phyloP scores from a whole-genome alignment of 2,113 vertebrate genomes.

The Gavia stellata region DNA sequence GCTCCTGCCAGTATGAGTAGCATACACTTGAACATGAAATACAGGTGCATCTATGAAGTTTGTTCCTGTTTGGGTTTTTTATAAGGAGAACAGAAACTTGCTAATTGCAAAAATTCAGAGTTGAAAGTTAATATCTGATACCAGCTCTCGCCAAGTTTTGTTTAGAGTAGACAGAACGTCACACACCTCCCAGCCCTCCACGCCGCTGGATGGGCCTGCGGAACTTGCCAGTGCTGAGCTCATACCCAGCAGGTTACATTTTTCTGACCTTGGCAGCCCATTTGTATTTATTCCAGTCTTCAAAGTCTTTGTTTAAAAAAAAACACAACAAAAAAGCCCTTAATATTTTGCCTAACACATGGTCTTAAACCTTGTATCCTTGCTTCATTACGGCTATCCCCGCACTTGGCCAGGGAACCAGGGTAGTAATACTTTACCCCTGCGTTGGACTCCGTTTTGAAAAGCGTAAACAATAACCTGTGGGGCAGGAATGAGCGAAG shows the following conservation, averaged over 20 bases:
- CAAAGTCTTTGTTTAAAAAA: neutral
- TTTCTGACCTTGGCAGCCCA: neutral
- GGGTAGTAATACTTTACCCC: fast-evolving
- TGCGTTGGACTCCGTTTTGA: fast-evolving
- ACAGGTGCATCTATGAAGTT: neutral
- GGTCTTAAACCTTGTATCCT: neutral
- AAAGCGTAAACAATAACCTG: neutral
- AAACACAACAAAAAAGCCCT: neutral
- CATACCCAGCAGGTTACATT: neutral
- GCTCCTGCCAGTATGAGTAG: neutral
- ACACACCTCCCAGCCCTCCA: neutral
- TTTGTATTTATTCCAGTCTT: neutral
- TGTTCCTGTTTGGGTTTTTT: neutral
- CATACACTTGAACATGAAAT: fast-evolving
- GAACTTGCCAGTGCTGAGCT: neutral
- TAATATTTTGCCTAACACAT: neutral
- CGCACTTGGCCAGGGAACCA: neutral
- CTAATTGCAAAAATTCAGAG: neutral
- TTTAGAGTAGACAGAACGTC: neutral
- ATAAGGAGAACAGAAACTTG: neutral
- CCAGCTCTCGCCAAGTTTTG: too few relatives aligned
- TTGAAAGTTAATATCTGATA: neutral
- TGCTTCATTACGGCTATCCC: neutral
- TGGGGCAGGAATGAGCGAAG: neutral
- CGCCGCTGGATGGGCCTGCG: fast-evolving